These are phyloP conservation scores for Limnodromus scolopaceus DNA, from an alignment of 2,797 vertebrate species.

Conservation along the genomic window DNA sequence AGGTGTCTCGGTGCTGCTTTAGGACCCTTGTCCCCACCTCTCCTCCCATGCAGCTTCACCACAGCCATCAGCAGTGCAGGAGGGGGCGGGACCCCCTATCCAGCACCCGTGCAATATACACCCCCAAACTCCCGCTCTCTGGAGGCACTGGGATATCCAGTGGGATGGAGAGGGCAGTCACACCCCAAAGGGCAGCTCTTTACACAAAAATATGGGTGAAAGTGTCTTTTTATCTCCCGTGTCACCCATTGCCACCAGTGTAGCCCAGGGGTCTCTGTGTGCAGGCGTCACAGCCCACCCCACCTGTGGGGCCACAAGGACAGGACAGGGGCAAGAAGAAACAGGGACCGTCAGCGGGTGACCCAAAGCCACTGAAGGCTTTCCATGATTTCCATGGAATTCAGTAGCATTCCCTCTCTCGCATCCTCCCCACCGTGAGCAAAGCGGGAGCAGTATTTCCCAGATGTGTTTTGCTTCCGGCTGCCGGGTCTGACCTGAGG, in stretches of 20 bases:
- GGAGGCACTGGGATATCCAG: fast-evolving
- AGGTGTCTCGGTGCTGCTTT: neutral
- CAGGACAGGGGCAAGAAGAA: fast-evolving
- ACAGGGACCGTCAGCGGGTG: neutral
- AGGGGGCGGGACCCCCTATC: neutral
- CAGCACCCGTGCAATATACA: fast-evolving
- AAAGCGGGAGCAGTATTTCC: neutral
- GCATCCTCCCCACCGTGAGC: neutral
- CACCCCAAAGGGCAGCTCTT: neutral
- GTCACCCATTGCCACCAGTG: fast-evolving
- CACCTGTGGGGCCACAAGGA: neutral
- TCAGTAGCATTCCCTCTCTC: neutral
- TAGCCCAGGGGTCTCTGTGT: too few relatives aligned
- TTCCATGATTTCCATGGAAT: too few relatives aligned
- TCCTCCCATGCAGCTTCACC: neutral
- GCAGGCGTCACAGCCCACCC: neutral
- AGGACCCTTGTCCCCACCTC: neutral
- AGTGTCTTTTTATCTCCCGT: fast-evolving
- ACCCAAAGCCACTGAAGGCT: neutral
- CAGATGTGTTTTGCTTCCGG: neutral
- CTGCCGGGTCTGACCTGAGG: neutral
- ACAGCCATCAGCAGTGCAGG: fast-evolving
- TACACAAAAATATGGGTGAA: neutral
- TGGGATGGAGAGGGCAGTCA: too few relatives aligned
- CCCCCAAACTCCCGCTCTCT: fast-evolving